These are phyloP conservation scores for Morone chrysops DNA, from an alignment of 2,113 vertebrate genomes.

Conservation along the genomic window DNA sequence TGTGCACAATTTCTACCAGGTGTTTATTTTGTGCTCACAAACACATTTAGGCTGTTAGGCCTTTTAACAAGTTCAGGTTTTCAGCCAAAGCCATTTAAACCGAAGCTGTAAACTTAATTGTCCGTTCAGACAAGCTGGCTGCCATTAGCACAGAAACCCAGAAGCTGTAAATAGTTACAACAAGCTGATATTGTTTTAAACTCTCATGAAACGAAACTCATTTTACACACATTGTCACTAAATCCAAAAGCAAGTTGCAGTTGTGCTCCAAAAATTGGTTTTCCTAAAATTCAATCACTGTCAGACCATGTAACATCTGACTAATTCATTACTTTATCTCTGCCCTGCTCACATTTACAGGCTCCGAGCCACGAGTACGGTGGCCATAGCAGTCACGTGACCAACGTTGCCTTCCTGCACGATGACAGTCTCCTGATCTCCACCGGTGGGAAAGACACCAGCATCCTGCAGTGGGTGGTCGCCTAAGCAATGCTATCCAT, in stretches of 20 bases:
- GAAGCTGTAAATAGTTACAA: conserved; percentile 25
- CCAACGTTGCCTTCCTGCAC: conserved; percentile 91
- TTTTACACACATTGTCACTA: background rate
- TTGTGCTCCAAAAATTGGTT: background rate
- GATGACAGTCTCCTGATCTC: conserved; percentile 88
- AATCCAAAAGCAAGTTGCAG: background rate
- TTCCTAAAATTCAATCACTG: background rate
- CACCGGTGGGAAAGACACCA: conserved; percentile 92
- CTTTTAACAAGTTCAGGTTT: conserved; percentile 3
- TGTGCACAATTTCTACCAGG: conserved; percentile 2
- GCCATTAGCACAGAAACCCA: conserved; percentile 4
- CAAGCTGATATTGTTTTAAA: background rate
- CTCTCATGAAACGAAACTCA: background rate
- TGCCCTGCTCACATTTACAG: conserved; percentile 66
- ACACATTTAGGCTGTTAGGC: background rate
- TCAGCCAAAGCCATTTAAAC: conserved; percentile 2
- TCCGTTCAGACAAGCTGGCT: conserved; percentile 28
- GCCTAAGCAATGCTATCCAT: conserved; percentile 70
- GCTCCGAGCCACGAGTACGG: conserved; percentile 88
- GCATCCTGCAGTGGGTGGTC: conserved; percentile 91
- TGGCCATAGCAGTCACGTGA: conserved; percentile 97
- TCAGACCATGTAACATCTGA: background rate
- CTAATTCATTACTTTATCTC: background rate
- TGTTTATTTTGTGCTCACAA: conserved; percentile 29
- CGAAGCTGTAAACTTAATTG: conserved; percentile 38